A percentile compares a stretch with the other conserved stretches of the same genome.
phyloP scores from a whole-genome alignment of 2,113 vertebrate species.

The Pionites leucogaster region DNA sequence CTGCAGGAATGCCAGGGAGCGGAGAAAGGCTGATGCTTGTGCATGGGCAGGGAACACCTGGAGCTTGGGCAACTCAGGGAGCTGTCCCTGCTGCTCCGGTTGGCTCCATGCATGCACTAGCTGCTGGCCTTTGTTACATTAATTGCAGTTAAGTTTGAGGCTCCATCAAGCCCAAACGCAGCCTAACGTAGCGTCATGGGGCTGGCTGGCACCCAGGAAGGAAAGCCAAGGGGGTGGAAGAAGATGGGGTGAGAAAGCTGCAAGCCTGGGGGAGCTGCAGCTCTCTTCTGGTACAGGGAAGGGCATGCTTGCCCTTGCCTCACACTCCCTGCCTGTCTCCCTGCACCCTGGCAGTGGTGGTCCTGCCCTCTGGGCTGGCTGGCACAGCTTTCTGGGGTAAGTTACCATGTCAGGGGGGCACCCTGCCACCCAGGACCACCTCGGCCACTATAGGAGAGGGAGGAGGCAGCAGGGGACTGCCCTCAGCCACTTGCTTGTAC shows the following conservation, averaged over 20 bases:
- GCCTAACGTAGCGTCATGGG: slow-evolving; percentile 1
- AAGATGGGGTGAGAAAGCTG: neutral
- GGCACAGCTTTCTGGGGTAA: neutral
- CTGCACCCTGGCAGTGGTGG: neutral
- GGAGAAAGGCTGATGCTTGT: neutral
- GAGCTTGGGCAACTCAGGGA: neutral
- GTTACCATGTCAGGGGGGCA: neutral
- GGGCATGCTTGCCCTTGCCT: neutral
- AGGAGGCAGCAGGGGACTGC: neutral
- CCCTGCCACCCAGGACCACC: neutral
- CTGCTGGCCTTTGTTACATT: neutral
- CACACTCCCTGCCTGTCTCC: neutral
- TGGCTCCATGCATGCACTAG: neutral
- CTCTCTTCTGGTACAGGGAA: neutral
- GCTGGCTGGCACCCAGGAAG: slow-evolving; percentile 62
- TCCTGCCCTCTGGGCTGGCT: neutral
- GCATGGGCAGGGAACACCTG: neutral
- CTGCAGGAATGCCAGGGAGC: neutral
- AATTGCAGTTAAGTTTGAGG: slow-evolving; percentile 5
- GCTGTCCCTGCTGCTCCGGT: neutral
- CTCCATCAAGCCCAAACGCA: slow-evolving; percentile 38
- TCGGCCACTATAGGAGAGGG: neutral
- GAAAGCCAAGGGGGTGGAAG: neutral
- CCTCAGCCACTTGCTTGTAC: neutral
- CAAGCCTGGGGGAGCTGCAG: neutral